A percentile compares a stretch with the other conserved stretches of the same genome.
These are phyloP conservation scores for Chromobotia macracanthus DNA, from an alignment of 2,797 vertebrate genomes.

Conservation along the genomic window DNA sequence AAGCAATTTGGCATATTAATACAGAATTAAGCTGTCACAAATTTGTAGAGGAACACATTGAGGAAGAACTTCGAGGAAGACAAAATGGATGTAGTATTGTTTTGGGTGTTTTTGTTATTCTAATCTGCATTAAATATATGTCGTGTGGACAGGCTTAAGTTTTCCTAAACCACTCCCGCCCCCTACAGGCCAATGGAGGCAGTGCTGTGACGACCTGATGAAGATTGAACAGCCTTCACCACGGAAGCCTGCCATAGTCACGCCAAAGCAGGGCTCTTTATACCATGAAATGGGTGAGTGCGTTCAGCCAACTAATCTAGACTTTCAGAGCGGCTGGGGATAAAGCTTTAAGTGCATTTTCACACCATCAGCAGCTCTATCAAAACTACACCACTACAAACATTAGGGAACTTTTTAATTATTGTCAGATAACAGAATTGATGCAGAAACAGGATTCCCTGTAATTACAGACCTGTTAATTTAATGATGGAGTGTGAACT, in stretches of 20 bases:
- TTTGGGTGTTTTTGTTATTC: too few species aligned
- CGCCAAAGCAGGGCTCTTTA: slow-evolving; percentile 89
- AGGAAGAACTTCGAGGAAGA: too few species aligned
- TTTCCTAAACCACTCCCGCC: slow-evolving; percentile 28
- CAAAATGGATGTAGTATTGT: too few species aligned
- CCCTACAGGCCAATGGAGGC: slow-evolving; percentile 88
- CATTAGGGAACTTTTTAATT: neutral
- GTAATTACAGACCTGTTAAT: neutral
- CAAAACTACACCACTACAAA: too few species aligned
- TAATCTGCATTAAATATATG: too few species aligned
- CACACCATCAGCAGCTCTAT: too few species aligned
- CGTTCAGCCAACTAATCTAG: neutral
- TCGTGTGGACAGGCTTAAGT: too few species aligned
- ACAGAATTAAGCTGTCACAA: too few species aligned
- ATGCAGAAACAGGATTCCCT: neutral
- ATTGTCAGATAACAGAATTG: neutral
- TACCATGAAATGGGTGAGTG: slow-evolving; percentile 94
- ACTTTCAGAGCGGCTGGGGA: neutral
- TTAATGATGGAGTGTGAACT: neutral
- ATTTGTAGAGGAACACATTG: too few species aligned
- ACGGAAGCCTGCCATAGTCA: slow-evolving; percentile 80
- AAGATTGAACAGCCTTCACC: slow-evolving; percentile 87
- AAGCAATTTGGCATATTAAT: neutral
- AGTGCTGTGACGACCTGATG: slow-evolving; percentile 94
- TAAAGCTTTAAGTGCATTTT: neutral